phyloP scores from a whole-genome alignment of 2,113 vertebrate genomes.

The Origma solitaria region DNA sequence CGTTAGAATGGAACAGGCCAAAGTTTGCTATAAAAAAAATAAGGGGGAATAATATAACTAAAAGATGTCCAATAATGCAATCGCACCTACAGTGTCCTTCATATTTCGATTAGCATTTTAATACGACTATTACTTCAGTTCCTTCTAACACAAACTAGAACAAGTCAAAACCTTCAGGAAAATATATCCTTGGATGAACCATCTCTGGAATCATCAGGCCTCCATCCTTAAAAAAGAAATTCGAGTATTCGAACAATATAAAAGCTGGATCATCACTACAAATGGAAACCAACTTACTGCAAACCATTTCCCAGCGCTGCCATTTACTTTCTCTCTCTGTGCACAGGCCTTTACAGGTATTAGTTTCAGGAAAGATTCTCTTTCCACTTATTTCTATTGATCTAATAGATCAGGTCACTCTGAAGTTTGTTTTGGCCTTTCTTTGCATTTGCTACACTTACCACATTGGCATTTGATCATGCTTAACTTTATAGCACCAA shows the following conservation, averaged over 20 bases:
- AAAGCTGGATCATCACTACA: neutral
- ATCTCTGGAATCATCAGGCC: neutral
- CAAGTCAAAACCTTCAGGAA: neutral
- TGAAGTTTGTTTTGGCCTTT: neutral
- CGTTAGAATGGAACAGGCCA: constrained; percentile 97
- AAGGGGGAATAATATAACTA: constrained; percentile 14
- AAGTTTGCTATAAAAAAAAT: constrained; percentile 85
- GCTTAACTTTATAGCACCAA: neutral
- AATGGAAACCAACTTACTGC: neutral
- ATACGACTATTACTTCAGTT: neutral
- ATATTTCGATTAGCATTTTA: neutral
- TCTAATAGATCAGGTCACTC: neutral
- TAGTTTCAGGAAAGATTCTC: neutral
- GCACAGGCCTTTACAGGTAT: neutral
- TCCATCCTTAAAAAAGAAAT: neutral
- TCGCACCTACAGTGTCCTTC: neutral
- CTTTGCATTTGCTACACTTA: neutral
- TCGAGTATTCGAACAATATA: neutral
- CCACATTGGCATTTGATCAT: neutral
- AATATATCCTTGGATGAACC: neutral
- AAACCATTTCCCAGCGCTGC: neutral
- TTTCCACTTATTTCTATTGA: neutral
- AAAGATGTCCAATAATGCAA: neutral
- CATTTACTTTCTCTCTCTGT: neutral
- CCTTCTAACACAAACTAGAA: neutral